A percentile compares a stretch with the other conserved stretches of the same genome.
These are phyloP conservation scores for Poeciliopsis turneri DNA, from an alignment of 2,797 vertebrate species.

Conservation along the genomic window DNA sequence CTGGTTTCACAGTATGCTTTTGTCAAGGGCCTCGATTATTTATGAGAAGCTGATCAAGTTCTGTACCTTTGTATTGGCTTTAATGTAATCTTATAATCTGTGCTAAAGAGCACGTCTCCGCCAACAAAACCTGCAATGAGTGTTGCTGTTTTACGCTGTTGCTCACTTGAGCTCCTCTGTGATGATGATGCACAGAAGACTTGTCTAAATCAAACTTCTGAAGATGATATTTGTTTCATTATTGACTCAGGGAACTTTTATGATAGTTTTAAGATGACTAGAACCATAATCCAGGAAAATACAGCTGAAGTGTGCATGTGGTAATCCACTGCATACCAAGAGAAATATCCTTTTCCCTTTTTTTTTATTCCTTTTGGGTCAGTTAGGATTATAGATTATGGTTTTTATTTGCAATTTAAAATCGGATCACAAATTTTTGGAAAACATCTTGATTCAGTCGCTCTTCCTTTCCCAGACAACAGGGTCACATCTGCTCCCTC, in stretches of 20 bases:
- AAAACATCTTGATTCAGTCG: neutral
- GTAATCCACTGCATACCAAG: neutral
- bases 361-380: neutral
- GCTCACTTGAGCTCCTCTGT: neutral
- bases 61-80: neutral
- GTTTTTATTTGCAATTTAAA: neutral
- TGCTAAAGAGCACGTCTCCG: conserved; percentile 5
- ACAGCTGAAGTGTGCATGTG: neutral
- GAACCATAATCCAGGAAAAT: neutral
- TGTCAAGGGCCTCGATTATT: neutral
- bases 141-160: neutral
- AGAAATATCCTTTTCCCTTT: neutral
- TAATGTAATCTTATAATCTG: neutral
- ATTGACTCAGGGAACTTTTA: neutral
- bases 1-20: neutral
- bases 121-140: neutral
- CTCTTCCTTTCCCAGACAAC: neutral
- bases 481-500: neutral
- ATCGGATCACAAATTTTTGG: neutral
- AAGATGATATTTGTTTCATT: neutral
- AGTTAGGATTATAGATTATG: neutral
- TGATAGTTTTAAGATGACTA: neutral
- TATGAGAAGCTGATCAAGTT: conserved; percentile 5
- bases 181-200: neutral
- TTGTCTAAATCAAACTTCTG: neutral